Evolutionary conservation across 1,140 invertebrate genomes (phyloP), one percentile per base, ranked within the genome.

Genomic region (Eumaeus atala): DNA sequence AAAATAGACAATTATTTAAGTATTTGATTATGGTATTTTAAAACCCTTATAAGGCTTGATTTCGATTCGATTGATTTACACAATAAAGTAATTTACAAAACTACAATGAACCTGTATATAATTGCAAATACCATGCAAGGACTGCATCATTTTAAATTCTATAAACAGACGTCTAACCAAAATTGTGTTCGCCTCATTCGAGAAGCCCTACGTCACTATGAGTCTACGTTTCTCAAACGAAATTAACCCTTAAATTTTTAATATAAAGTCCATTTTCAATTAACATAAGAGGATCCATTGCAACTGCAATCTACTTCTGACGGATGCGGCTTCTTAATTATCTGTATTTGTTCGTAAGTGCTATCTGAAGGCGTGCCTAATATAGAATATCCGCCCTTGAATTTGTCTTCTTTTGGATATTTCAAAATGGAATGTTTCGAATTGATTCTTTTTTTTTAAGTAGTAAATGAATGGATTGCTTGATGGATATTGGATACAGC

Each of bases 331-430:
- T 42, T 42, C 40, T 42, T 42, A 42, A 42, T 42, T 42, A 42
- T 16, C 5, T 42, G 40, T 42, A 42, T 42, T 42, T 16, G 40
- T 42, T 38, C 37, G 11, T 38, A 17, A 42, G 40, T 42, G 40
- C 40, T 6, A 16, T 42, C 16, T 16, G 16, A 42, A 40, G 9
- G 14, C 40, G 21, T 6, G 16, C 14, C 14, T 16, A 17, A 42
- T 16, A 42, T 42, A 42, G 40, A 42, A 17, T 42, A 16, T 42
- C 16, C 40, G 40, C 40, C 40, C 40, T 42, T 42, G 40, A 42
- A 12, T 12, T 16, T 11, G 38, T 16, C 40, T 42, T 42, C 16
- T 16, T 3, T 17, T 16, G 38, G 6, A 28, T 28, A 40, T 40
- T 40, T 40, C 10, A 40, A 40, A 40, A 40, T 40, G n/a, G 38